These are phyloP conservation scores for silkworm (Bombyx mori) DNA, from an alignment of 1,140 invertebrate species.

Conservation along the genomic window ASM3026992v2 NC_085134.1:5525001-5525500, in stretches of 20 bases:
- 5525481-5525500: slow-evolving; percentile 86
- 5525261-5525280: slow-evolving; percentile 88
- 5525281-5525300: slow-evolving; percentile 89
- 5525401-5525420: slow-evolving; percentile 90
- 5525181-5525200: slow-evolving; percentile 90
- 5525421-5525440: slow-evolving; percentile 90
- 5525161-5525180: slow-evolving; percentile 84
- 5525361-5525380: slow-evolving; percentile 93
- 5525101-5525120: slow-evolving; percentile 93
- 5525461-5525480: slow-evolving; percentile 92
- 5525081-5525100: slow-evolving; percentile 86
- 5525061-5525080: slow-evolving; percentile 89
- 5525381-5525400: slow-evolving; percentile 94
- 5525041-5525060: slow-evolving; percentile 91
- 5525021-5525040: slow-evolving; percentile 90
- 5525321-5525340: slow-evolving; percentile 85
- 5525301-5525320: slow-evolving; percentile 89
- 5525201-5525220: slow-evolving; percentile 92
- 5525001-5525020: slow-evolving; percentile 89
- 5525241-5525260: slow-evolving; percentile 90
- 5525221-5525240: slow-evolving; percentile 88
- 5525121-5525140: slow-evolving; percentile 89
- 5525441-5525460: slow-evolving; percentile 92
- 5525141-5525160: slow-evolving; percentile 78
- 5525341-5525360: slow-evolving; percentile 91